phyloP scores from a whole-genome alignment of 2,113 vertebrate species.

The Anhinga rufa region DNA sequence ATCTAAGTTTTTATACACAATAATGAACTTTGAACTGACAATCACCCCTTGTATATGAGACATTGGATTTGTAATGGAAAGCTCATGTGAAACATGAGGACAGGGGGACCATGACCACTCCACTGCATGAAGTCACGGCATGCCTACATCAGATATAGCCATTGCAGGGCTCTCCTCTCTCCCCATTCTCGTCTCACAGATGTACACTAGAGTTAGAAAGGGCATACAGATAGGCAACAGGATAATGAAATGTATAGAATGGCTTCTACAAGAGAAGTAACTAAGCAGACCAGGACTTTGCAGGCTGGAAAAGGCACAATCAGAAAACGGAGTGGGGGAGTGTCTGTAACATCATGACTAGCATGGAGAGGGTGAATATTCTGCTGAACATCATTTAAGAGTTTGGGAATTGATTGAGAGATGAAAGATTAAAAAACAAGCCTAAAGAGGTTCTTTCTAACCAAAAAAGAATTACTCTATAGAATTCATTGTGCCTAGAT shows the following conservation, averaged over 20 bases:
- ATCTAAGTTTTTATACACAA: neutral
- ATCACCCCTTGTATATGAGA: neutral
- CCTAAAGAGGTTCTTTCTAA: neutral
- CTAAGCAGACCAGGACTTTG: neutral
- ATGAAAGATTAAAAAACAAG: neutral
- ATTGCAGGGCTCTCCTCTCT: neutral
- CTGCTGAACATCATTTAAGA: neutral
- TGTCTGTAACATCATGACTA: neutral
- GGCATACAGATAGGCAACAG: neutral
- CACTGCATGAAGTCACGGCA: neutral
- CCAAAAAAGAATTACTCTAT: neutral
- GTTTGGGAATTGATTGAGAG: neutral
- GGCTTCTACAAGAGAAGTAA: neutral
- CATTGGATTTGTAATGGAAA: neutral
- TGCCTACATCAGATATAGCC: rapidly evolving
- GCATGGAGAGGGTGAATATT: neutral
- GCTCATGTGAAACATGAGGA: neutral
- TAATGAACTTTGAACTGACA: neutral
- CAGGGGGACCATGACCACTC: neutral
- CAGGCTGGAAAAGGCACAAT: neutral
- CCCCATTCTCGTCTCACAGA: neutral
- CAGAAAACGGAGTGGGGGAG: neutral
- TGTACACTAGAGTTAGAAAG: neutral
- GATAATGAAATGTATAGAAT: neutral
- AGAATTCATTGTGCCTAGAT: neutral